These are phyloP conservation scores for Brassicogethes aeneus DNA, from an alignment of 2,888 invertebrate species.

Conservation along the genomic window DNA sequence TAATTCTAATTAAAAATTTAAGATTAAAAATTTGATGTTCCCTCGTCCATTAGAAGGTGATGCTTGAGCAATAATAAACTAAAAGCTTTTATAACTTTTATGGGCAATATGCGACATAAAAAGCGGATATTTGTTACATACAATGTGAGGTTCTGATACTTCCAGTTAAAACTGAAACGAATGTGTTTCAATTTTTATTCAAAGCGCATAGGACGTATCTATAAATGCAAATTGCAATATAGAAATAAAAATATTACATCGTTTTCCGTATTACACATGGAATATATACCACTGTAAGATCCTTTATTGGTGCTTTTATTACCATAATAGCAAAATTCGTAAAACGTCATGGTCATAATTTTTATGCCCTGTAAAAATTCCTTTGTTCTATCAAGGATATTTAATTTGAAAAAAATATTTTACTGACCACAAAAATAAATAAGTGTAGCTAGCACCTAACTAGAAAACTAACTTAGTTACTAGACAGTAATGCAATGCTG, in stretches of 20 bases:
- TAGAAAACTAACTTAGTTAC: no score
- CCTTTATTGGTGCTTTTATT: slow-evolving; percentile 19
- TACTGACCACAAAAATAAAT: no score
- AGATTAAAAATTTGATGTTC: no score
- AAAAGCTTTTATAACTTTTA: no score
- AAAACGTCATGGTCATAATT: slow-evolving; percentile 8
- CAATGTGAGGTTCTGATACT: neutral
- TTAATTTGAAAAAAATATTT: no score
- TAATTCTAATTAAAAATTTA: no score
- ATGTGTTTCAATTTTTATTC: slow-evolving; percentile 16
- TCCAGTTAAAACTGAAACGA: slow-evolving; percentile 3
- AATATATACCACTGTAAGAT: slow-evolving; percentile 18
- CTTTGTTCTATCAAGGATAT: neutral
- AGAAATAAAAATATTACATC: slow-evolving; percentile 18
- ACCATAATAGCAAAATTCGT: slow-evolving; percentile 18
- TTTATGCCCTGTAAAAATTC: neutral
- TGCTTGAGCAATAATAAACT: no score
- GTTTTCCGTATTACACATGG: slow-evolving; percentile 12
- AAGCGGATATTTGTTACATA: neutral
- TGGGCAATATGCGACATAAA: no score
- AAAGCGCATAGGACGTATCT: slow-evolving; percentile 15
- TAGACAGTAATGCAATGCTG: no score
- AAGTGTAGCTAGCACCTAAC: no score
- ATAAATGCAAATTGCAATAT: slow-evolving; percentile 20
- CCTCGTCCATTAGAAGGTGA: no score